phyloP scores from a whole-genome alignment of 2,888 invertebrate genomes.

The Listrodromus nycthemerus region DNA sequence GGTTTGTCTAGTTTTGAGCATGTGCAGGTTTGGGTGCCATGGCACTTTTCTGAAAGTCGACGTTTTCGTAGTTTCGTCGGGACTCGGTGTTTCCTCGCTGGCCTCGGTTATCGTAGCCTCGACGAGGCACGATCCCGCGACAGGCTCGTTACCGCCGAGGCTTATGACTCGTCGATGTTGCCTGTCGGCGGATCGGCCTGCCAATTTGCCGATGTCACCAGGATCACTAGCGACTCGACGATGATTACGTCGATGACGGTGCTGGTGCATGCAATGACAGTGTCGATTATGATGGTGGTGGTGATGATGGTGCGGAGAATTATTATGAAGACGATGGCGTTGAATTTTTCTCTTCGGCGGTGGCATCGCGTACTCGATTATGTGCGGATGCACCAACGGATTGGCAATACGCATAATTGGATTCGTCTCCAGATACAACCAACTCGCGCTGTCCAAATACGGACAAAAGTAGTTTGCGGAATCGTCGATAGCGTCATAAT shows the following conservation, averaged over 20 bases:
- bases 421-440: slow-evolving; percentile 79
- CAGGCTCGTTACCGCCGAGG: slow-evolving; percentile 68
- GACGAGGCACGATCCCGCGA: slow-evolving; percentile 64
- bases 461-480: slow-evolving; percentile 70
- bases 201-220: slow-evolving; percentile 70
- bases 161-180: slow-evolving; percentile 77
- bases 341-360: slow-evolving; percentile 72
- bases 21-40: slow-evolving; percentile 85
- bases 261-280: slow-evolving; percentile 61
- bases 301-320: slow-evolving; percentile 52
- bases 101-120: slow-evolving; percentile 68
- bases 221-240: slow-evolving; percentile 78
- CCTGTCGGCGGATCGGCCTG: slow-evolving; percentile 52
- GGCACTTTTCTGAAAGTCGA: slow-evolving; percentile 85
- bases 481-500: slow-evolving; percentile 56
- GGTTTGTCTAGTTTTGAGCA: slow-evolving; percentile 82
- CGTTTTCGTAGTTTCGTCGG: slow-evolving; percentile 72
- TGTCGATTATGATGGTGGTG: slow-evolving; percentile 64
- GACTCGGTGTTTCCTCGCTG: slow-evolving; percentile 68
- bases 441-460: slow-evolving; percentile 79
- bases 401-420: slow-evolving; percentile 70
- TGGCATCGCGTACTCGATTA: slow-evolving; percentile 73
- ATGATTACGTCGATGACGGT: slow-evolving; percentile 68
- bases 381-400: slow-evolving; percentile 65
- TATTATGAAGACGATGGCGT: slow-evolving; percentile 69